phyloP scores from a whole-genome alignment of 2,113 vertebrate species.

The Todiramphus chloris region DNA sequence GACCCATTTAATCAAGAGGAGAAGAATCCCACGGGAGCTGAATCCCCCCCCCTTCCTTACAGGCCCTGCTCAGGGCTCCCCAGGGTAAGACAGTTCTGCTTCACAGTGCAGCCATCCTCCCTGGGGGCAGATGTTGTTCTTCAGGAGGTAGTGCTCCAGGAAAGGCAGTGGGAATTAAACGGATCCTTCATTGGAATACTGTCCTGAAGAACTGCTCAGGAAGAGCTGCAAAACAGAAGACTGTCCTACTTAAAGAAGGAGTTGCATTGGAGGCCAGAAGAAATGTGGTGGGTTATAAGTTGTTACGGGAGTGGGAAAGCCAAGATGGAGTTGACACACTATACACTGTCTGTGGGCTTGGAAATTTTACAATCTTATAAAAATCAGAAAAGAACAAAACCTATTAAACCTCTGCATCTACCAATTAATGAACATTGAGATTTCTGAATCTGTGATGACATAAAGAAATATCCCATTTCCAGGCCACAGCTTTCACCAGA shows the following conservation, averaged over 20 bases:
- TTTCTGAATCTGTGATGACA: not conserved
- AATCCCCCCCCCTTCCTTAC: fast-evolving
- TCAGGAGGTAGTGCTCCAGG: not conserved
- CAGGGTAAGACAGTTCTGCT: not conserved
- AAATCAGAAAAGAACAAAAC: not conserved
- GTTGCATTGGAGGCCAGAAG: not conserved
- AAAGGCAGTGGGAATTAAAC: not conserved
- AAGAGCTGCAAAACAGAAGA: not conserved
- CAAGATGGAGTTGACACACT: not conserved
- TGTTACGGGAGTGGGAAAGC: not conserved
- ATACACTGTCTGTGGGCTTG: not conserved
- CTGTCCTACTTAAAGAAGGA: not conserved
- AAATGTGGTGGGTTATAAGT: not conserved
- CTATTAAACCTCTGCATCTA: not conserved
- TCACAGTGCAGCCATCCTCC: fast-evolving
- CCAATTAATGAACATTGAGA: not conserved
- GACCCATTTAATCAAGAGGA: fast-evolving
- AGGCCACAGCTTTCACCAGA: not conserved
- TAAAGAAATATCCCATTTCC: not conserved
- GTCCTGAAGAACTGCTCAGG: not conserved
- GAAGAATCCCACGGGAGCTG: fast-evolving
- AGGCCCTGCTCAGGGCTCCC: fast-evolving
- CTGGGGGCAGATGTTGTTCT: fast-evolving
- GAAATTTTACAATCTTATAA: not conserved
- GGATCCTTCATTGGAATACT: not conserved